These are phyloP conservation scores for Xiphophorus hellerii DNA, from an alignment of 2,113 vertebrate genomes.

Conservation along the genomic window DNA sequence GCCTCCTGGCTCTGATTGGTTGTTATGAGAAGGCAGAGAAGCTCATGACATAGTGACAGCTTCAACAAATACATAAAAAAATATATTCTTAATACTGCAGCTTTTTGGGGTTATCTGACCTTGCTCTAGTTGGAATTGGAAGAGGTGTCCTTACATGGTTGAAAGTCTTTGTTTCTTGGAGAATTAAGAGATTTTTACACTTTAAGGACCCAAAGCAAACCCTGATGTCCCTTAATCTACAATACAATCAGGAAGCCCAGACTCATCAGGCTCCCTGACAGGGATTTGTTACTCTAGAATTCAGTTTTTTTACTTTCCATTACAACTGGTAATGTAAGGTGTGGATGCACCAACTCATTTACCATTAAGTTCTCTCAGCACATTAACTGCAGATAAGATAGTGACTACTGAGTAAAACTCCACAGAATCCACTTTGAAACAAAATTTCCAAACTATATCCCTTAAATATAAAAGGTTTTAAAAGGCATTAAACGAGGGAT, in stretches of 20 bases:
- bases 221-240: neutral
- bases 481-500: slow-evolving; percentile 21
- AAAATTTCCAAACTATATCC: neutral
- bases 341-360: neutral
- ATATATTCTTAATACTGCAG: no score
- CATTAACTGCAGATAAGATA: neutral
- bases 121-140: no score
- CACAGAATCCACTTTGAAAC: neutral
- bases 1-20: no score
- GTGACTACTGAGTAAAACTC: neutral
- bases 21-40: no score
- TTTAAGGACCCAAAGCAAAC: neutral
- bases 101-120: no score
- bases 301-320: neutral
- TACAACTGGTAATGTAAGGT: neutral
- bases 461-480: slow-evolving; percentile 29
- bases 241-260: neutral
- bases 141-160: neutral
- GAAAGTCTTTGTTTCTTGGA: neutral
- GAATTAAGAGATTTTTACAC: neutral
- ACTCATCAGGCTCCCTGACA: neutral
- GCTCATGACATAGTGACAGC: no score
- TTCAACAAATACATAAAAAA: no score
- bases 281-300: neutral
- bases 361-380: neutral